phyloP scores from a whole-genome alignment of 1,140 invertebrate species.

The Gryon sp. region DNA sequence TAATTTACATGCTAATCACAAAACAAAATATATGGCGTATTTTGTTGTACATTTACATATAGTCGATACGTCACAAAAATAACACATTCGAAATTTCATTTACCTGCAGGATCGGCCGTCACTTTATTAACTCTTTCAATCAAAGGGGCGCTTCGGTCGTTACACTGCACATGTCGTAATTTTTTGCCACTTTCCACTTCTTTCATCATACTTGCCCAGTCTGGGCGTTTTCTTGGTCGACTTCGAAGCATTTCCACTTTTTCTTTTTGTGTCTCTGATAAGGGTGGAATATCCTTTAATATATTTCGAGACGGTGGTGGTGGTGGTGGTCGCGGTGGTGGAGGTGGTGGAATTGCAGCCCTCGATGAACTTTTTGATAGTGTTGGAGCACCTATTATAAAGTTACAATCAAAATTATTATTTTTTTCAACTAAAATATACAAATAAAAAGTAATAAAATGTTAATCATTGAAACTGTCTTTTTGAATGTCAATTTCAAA shows the following conservation, averaged over 20 bases:
- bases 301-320: slow-evolving; percentile 81
- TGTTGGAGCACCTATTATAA: slow-evolving; percentile 70
- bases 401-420: background rate
- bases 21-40: too few relatives aligned
- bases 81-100: slow-evolving; percentile 52
- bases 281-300: slow-evolving; percentile 76
- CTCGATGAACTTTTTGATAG: slow-evolving; percentile 77
- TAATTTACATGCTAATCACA: slow-evolving; percentile 31
- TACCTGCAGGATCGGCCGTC: slow-evolving; percentile 81
- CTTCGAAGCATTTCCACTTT: slow-evolving; percentile 84
- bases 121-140: slow-evolving; percentile 80
- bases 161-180: slow-evolving; percentile 89
- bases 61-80: background rate
- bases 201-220: slow-evolving; percentile 94
- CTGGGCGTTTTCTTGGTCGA: slow-evolving; percentile 88
- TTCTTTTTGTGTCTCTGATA: slow-evolving; percentile 80
- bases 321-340: slow-evolving; percentile 86
- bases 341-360: slow-evolving; percentile 80
- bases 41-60: background rate
- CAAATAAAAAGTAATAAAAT: too few relatives aligned
- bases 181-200: slow-evolving; percentile 89
- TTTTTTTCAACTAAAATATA: background rate
- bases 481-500: too few relatives aligned
- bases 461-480: too few relatives aligned
- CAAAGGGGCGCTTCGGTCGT: slow-evolving; percentile 86